Evolutionary conservation across 2,113 vertebrate species (phyloP).

Genomic region (Otolemur garnettii): DNA sequence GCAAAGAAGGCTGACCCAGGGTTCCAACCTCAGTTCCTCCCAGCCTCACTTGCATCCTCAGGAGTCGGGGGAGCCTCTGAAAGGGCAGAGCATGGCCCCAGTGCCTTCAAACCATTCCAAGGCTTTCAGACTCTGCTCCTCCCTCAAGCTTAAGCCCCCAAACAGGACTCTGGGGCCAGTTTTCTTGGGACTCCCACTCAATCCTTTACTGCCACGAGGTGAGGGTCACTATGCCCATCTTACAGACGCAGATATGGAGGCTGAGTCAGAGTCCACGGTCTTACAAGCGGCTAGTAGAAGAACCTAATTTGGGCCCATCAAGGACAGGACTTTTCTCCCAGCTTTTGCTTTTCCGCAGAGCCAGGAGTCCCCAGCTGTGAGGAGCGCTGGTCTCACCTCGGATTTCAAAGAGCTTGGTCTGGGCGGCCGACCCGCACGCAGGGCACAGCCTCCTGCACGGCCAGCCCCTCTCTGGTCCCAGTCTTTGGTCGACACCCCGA

Average conservation of each 20-base stretch:
- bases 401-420: not conserved
- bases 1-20: not conserved
- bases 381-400: not conserved
- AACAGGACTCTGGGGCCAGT: accelerated
- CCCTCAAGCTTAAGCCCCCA: not conserved
- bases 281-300: not conserved
- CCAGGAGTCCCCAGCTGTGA: not conserved
- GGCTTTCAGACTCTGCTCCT: not conserved
- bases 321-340: not conserved
- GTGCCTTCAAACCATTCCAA: not conserved
- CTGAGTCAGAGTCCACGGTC: not conserved
- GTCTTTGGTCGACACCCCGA: accelerated
- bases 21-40: not conserved
- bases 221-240: not conserved
- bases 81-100: not conserved
- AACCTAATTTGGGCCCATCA: not conserved
- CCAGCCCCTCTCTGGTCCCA: not conserved
- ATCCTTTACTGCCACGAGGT: not conserved
- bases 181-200: not conserved
- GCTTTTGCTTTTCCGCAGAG: not conserved
- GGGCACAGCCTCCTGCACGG: accelerated
- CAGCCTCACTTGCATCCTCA: not conserved
- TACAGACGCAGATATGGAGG: not conserved
- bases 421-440: not conserved
- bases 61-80: not conserved